phyloP scores from a whole-genome alignment of 2,113 vertebrate species.

The Misgurnus mizolepis region DNA sequence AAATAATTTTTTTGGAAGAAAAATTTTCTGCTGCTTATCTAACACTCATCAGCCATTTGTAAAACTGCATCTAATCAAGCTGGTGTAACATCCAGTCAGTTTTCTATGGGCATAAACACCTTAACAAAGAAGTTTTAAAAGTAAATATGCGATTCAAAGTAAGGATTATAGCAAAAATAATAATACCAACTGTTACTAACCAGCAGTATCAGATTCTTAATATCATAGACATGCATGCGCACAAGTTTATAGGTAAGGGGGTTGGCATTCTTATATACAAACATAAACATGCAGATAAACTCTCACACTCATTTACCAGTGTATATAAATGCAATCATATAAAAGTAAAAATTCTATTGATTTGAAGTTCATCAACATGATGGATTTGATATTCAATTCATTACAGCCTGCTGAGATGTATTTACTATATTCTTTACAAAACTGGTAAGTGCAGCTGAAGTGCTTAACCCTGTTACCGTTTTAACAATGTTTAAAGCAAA shows the following conservation, averaged over 20 bases:
- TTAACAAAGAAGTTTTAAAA: constrained; percentile 40
- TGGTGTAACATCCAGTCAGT: constrained; percentile 41
- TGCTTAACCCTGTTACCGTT: too few species aligned
- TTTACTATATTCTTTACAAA: too few species aligned
- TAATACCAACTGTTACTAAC: constrained; percentile 4
- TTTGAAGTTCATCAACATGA: too few species aligned
- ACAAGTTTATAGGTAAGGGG: constrained; percentile 39
- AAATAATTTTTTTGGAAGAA: too few species aligned
- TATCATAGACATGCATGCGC: constrained; percentile 16
- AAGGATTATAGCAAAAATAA: background rate
- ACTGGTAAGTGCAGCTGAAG: too few species aligned
- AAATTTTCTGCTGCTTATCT: background rate
- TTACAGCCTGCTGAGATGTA: too few species aligned
- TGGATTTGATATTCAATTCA: too few species aligned
- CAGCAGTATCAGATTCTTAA: background rate
- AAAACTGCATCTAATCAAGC: constrained; percentile 29
- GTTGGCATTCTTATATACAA: constrained; percentile 54
- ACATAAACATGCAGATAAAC: constrained; percentile 31
- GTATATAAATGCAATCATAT: constrained; percentile 23
- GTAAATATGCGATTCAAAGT: background rate
- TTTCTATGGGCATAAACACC: constrained; percentile 47
- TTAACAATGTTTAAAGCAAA: too few species aligned
- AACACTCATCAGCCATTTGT: constrained; percentile 28
- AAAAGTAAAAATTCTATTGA: too few species aligned
- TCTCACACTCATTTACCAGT: background rate